phyloP scores from a whole-genome alignment of 2,113 vertebrate species.

The Prionailurus bengalensis region DNA sequence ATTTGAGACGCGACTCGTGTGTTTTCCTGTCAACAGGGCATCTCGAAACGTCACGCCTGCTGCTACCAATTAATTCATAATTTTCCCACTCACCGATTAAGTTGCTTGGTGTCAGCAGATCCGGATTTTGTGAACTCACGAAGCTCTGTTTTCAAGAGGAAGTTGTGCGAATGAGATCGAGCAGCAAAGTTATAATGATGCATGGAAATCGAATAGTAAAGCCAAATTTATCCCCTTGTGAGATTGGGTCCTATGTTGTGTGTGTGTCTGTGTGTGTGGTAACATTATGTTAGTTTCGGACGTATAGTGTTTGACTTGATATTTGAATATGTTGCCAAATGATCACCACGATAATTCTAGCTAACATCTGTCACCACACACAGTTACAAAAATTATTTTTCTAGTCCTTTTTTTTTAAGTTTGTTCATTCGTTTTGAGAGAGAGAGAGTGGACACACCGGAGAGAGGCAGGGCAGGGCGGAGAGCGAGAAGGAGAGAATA shows the following conservation, averaged over 20 bases:
- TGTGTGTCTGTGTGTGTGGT: background rate
- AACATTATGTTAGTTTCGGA: background rate
- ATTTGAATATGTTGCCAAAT: background rate
- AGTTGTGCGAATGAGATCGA: background rate
- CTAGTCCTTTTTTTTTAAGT: background rate
- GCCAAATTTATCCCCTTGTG: background rate
- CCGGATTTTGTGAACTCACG: constrained; percentile 1
- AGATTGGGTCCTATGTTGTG: background rate
- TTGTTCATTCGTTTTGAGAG: too few relatives aligned
- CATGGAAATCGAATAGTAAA: background rate
- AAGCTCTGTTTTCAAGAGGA: background rate
- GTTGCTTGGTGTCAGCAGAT: background rate
- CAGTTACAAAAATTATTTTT: background rate
- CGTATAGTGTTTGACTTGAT: background rate
- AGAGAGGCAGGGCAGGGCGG: too few relatives aligned
- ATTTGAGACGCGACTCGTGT: constrained; percentile 1
- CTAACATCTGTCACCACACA: background rate
- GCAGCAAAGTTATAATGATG: background rate
- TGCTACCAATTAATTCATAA: constrained; percentile 55
- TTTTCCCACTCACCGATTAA: background rate
- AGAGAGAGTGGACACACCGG: too few relatives aligned
- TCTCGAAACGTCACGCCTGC: background rate
- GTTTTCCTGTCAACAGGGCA: constrained; percentile 38
- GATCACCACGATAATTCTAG: background rate
- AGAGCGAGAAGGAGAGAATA: too few relatives aligned